Conservation (phyloP, 2,888 invertebrate species). For the Neoscelio sp. region DNA sequence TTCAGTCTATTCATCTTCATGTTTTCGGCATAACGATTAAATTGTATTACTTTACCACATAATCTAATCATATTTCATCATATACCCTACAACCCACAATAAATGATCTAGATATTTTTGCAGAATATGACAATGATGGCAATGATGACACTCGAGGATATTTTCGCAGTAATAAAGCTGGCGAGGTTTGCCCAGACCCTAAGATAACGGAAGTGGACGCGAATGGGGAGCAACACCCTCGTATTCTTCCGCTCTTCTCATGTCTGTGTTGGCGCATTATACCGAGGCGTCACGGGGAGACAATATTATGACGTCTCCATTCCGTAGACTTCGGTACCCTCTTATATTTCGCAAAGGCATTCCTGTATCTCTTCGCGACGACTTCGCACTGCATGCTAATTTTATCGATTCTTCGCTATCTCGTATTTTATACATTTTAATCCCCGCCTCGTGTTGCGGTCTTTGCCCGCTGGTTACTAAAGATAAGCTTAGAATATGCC, state of each 20-base stretch:
- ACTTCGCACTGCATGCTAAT: slow-evolving; percentile 78
- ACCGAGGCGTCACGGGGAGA: slow-evolving; percentile 75
- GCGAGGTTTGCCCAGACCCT: slow-evolving; percentile 69
- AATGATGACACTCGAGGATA: slow-evolving; percentile 69
- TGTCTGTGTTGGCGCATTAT: slow-evolving; percentile 71
- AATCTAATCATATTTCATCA: slow-evolving; percentile 23
- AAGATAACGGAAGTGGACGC: slow-evolving; percentile 74
- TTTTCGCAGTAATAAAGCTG: slow-evolving; percentile 69
- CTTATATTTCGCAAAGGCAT: slow-evolving; percentile 31
- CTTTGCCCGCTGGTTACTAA: slow-evolving; percentile 55
- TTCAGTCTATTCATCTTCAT: too few species aligned
- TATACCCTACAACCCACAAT: slow-evolving; percentile 10
- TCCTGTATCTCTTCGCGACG: too few species aligned
- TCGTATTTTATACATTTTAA: slow-evolving; percentile 67
- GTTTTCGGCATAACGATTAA: too few species aligned
- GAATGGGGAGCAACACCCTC: slow-evolving; percentile 74
- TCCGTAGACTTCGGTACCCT: slow-evolving; percentile 61
- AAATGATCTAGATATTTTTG: too few species aligned
- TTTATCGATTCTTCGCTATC: slow-evolving; percentile 73
- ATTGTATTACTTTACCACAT: slow-evolving; percentile 5
- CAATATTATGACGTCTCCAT: slow-evolving; percentile 81
- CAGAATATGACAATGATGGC: too few species aligned
- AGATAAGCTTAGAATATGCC: slow-evolving; percentile 45
- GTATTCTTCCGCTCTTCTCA: slow-evolving; percentile 72
- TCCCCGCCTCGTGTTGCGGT: slow-evolving; percentile 66